Conservation (phyloP, 2,113 vertebrate genomes). For the Smithornis capensis region DNA sequence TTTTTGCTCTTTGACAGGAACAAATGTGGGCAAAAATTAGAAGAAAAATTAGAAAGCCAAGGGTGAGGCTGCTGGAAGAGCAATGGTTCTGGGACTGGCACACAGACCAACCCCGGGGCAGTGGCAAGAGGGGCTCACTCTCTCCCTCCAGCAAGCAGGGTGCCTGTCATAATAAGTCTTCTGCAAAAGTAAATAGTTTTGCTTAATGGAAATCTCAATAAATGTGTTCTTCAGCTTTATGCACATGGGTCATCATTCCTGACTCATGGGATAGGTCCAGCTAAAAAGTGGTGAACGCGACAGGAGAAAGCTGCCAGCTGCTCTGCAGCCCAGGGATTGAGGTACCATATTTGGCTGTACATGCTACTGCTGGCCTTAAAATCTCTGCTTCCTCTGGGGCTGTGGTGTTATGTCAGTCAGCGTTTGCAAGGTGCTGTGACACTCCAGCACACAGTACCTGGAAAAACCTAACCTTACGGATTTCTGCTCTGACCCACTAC, state of each 20-base stretch:
- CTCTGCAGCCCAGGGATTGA: not conserved
- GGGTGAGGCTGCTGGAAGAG: not conserved
- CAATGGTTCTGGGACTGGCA: not conserved
- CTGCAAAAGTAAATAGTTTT: not conserved
- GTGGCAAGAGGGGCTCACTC: not conserved
- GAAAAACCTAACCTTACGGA: not conserved
- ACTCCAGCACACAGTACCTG: accelerated
- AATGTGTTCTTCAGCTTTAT: not conserved
- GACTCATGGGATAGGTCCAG: not conserved
- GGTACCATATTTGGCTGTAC: accelerated
- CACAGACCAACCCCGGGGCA: accelerated
- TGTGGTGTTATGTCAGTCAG: not conserved
- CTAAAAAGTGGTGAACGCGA: not conserved
- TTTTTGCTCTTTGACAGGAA: not conserved
- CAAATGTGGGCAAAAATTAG: not conserved
- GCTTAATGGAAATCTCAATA: not conserved
- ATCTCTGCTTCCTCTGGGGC: not conserved
- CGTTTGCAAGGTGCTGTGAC: not conserved
- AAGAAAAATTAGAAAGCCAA: not conserved
- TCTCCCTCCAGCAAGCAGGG: not conserved
- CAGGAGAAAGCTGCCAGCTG: accelerated
- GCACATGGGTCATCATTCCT: not conserved
- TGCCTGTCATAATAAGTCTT: not conserved
- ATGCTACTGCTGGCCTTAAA: not conserved
- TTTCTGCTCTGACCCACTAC: not conserved